These are phyloP conservation scores for Taphrorychus bicolor DNA, from an alignment of 2,888 invertebrate species.

Conservation along the genomic window DNA sequence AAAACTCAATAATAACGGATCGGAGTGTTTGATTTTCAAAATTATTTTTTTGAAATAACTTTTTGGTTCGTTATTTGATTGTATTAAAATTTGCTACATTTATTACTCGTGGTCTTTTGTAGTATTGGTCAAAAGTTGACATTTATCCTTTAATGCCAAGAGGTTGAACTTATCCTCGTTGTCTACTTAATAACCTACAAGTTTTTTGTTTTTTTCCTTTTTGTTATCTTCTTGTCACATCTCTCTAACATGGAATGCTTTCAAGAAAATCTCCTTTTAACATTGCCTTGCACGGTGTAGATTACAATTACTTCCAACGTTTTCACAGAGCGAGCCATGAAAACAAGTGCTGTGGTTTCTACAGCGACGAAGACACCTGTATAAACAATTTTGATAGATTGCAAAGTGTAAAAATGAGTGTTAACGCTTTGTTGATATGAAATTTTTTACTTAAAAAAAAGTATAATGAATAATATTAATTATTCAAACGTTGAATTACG, in stretches of 20 bases:
- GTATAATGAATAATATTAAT: too few relatives aligned
- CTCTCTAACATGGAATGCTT: not conserved
- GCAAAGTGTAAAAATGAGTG: too few relatives aligned
- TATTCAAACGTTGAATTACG: too few relatives aligned
- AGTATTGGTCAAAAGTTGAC: not conserved
- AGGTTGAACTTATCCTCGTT: conserved; percentile 1
- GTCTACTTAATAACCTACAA: not conserved
- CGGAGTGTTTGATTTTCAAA: too few relatives aligned
- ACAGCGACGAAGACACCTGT: too few relatives aligned
- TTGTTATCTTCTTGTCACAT: not conserved
- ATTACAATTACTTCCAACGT: not conserved
- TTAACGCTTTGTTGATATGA: too few relatives aligned
- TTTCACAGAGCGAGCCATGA: too few relatives aligned
- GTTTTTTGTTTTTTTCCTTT: not conserved
- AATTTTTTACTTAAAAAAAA: too few relatives aligned
- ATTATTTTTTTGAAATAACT: too few relatives aligned
- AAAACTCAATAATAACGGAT: conserved; percentile 2
- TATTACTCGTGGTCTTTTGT: not conserved
- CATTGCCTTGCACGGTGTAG: not conserved
- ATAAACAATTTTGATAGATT: too few relatives aligned
- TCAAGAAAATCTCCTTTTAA: not conserved
- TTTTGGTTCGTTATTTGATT: too few relatives aligned
- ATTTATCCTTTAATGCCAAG: not conserved
- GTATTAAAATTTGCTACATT: not conserved
- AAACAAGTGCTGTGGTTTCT: too few relatives aligned